These are phyloP conservation scores for Paramisgurnus dabryanus DNA, from an alignment of 2,113 vertebrate species.

Conservation along the genomic window DNA sequence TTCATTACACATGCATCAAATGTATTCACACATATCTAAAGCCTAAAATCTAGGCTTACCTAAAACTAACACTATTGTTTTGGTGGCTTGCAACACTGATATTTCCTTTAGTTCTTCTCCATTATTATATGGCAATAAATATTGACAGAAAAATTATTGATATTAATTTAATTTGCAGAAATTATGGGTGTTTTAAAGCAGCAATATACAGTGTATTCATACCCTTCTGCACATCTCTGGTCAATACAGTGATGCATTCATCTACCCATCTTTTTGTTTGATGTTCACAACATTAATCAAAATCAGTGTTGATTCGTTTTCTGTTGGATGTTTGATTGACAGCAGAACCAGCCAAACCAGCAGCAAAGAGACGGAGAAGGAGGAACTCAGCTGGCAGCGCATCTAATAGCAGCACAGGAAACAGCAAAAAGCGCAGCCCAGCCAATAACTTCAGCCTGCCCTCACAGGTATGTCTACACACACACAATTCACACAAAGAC, in stretches of 20 bases:
- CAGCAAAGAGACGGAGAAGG: slow-evolving; percentile 96
- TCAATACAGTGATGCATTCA: not conserved
- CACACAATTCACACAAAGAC: slow-evolving; percentile 50
- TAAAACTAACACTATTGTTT: not conserved
- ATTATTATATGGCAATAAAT: not conserved
- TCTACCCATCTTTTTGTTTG: not conserved
- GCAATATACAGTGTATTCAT: not conserved
- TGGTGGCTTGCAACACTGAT: not conserved
- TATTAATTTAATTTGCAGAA: not conserved
- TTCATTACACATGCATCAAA: no score
- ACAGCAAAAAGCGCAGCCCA: slow-evolving; percentile 98
- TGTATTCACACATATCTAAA: not conserved
- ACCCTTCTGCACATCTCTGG: no score
- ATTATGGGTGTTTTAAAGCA: not conserved
- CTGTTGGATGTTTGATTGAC: slow-evolving; percentile 25
- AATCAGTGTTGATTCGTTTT: not conserved
- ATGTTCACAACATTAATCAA: not conserved
- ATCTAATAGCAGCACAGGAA: slow-evolving; percentile 91
- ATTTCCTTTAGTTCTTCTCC: not conserved
- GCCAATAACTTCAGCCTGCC: slow-evolving; percentile 96
- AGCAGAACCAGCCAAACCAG: slow-evolving; percentile 94
- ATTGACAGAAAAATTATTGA: no score
- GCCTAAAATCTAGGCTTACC: not conserved
- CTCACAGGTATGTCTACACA: slow-evolving; percentile 98
- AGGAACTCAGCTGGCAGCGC: slow-evolving; percentile 98